phyloP scores from a whole-genome alignment of 2,113 vertebrate genomes.

The Dasyprocta punctata region DNA sequence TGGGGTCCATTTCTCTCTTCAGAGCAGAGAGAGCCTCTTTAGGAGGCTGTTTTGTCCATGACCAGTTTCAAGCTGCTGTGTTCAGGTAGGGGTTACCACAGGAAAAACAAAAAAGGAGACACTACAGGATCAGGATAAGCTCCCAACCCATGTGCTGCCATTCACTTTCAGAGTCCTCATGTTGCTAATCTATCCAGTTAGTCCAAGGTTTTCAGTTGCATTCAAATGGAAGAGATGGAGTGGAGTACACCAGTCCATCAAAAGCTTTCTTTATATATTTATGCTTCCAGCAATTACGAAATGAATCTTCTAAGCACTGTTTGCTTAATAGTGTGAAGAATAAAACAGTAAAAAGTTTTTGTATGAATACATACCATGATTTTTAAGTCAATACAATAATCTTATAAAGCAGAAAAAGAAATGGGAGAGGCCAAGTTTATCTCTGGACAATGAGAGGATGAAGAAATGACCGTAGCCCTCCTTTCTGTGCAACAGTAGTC shows the following conservation, averaged over 20 bases:
- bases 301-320: not conserved
- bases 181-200: not conserved
- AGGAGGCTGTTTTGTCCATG: not conserved
- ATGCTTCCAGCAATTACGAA: not conserved
- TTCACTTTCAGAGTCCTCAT: not conserved
- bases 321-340: not conserved
- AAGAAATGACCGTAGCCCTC: not conserved
- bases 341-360: not conserved
- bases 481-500: not conserved
- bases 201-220: not conserved
- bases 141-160: not conserved
- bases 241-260: not conserved
- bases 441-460: not conserved
- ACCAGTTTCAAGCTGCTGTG: not conserved
- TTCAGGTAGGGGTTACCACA: not conserved
- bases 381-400: not conserved
- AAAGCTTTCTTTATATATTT: not conserved
- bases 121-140: not conserved
- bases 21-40: not conserved
- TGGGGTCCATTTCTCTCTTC: not conserved
- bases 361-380: not conserved
- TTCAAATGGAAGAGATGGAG: not conserved
- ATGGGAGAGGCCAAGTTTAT: not conserved
- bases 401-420: not conserved
- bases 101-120: not conserved